These are phyloP conservation scores for Acronicta leporina DNA, from an alignment of 2,888 invertebrate species.

Conservation along the genomic window DNA sequence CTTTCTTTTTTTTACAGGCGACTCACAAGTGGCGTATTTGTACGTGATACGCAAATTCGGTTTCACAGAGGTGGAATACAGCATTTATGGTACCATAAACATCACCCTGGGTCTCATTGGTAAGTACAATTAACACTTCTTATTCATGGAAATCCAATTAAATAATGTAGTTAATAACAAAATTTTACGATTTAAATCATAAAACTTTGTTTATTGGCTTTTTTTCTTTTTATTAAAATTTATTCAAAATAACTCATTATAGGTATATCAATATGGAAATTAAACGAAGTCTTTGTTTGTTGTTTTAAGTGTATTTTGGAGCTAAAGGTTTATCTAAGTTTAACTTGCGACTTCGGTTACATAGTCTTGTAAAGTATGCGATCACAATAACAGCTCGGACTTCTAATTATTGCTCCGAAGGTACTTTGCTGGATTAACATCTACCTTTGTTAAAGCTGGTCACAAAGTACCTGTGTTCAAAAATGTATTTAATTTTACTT, in stretches of 20 bases:
- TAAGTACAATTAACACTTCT: conserved; percentile 65
- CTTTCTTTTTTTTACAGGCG: conserved; percentile 76
- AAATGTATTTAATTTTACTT: too few relatives aligned
- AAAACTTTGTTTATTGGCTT: conserved; percentile 26
- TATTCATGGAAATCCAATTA: conserved; percentile 12
- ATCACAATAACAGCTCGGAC: too few relatives aligned
- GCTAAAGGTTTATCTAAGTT: too few relatives aligned
- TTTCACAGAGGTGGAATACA: conserved; percentile 84
- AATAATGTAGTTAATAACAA: neutral
- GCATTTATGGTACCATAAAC: conserved; percentile 83
- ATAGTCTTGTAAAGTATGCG: too few relatives aligned
- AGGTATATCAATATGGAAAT: neutral
- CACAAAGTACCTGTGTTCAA: too few relatives aligned
- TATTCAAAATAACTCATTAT: too few relatives aligned
- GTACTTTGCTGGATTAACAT: too few relatives aligned
- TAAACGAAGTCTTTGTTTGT: neutral
- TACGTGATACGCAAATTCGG: conserved; percentile 84
- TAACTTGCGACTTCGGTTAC: too few relatives aligned
- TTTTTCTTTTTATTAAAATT: conserved; percentile 8
- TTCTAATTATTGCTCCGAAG: too few relatives aligned
- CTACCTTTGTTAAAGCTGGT: too few relatives aligned
- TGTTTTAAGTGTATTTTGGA: too few relatives aligned
- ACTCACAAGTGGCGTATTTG: conserved; percentile 85
- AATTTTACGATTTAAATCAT: conserved; percentile 4
- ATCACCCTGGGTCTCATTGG: conserved; percentile 82